These are phyloP conservation scores for Egretta garzetta DNA, from an alignment of 2,113 vertebrate species.

Conservation along the genomic window DNA sequence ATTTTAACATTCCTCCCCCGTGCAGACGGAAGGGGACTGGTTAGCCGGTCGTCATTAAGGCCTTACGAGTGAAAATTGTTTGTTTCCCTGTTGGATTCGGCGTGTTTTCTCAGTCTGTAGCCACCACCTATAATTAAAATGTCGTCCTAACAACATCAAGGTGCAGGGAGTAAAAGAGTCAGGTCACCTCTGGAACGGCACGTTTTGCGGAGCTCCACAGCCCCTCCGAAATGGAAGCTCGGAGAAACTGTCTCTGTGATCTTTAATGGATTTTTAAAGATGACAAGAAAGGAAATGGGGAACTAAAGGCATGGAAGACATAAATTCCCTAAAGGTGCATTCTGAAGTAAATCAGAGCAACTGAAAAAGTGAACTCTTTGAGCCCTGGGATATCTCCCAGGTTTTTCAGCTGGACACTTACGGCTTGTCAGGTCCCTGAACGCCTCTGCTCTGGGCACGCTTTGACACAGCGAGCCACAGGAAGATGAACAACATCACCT, in stretches of 20 bases:
- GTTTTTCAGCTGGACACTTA: slow-evolving; percentile 88
- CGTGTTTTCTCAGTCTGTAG: slow-evolving; percentile 47
- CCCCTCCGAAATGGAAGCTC: slow-evolving; percentile 75
- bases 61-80: slow-evolving; percentile 17
- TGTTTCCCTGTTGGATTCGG: slow-evolving; percentile 37
- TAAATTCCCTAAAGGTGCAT: slow-evolving; percentile 91
- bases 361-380: slow-evolving; percentile 87
- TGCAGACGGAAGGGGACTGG: background rate
- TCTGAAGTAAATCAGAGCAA: slow-evolving; percentile 92
- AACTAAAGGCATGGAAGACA: slow-evolving; percentile 81
- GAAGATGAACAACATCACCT: slow-evolving; percentile 96
- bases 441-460: slow-evolving; percentile 80
- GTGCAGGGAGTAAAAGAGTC: slow-evolving; percentile 48
- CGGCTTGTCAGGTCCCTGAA: slow-evolving; percentile 85
- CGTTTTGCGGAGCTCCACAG: slow-evolving; percentile 67
- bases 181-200: slow-evolving; percentile 58
- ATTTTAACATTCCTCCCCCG: background rate
- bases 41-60: slow-evolving; percentile 47
- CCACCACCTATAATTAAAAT: slow-evolving; percentile 71
- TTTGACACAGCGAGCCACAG: slow-evolving; percentile 90
- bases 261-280: slow-evolving; percentile 89
- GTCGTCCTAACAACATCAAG: slow-evolving; percentile 51
- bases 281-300: slow-evolving; percentile 85
- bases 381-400: slow-evolving; percentile 86
- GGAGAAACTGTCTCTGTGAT: slow-evolving; percentile 78